Evolutionary conservation across 1,140 invertebrate species (phyloP), one percentile per base, ranked within the genome.

Genomic region (Diachasmimorpha longicaudata): DNA sequence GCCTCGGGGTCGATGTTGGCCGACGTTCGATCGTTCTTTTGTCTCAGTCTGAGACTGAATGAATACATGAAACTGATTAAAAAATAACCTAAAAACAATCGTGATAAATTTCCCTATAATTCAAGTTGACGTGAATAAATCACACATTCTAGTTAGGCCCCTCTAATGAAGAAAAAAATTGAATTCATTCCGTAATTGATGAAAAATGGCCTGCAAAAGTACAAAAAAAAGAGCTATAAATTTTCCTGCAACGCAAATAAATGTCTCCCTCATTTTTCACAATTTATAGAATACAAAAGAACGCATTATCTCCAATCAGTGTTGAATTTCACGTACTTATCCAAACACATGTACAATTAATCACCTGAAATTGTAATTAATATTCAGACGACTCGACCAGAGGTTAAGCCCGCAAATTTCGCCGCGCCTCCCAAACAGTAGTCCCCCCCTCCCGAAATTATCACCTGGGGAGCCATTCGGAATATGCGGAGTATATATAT

Each of bases 391-490:
- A 63, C 21, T 63, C 58, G 58, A 25, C 21, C 58, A 63, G 58
- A 63, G 58, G 58, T 63, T 63, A 63, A 63, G 10, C 58, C 58
- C 10, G 58, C 23, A 63, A 63, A 25, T 63, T 63, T 63, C 58
- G 23, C 5, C 21, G 58, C 19, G 21, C 58, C 21, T 23, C 23
- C 21, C 11, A 25, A 63, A 63, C 58, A 63, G 58, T n/a, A 58
- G 52, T 58, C 14, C 6, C 31, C 21, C 19, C 23, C n/a, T n/a
- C 58, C 23, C 19, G 23, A 63, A 63, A 63, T 63, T 63, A 63
- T 63, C 58, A 63, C 58, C 58, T 63, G 58, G 58, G 58, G 58
- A 63, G 58, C 58, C 58, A 63, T 63, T 63, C 58, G 0, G 58
- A 25, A 63, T 63, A 58, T 21, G 9, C 52, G 10, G 52, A 58